Evolutionary conservation across 2,113 vertebrate genomes (phyloP).

Genomic region (Scatophagus argus): DNA sequence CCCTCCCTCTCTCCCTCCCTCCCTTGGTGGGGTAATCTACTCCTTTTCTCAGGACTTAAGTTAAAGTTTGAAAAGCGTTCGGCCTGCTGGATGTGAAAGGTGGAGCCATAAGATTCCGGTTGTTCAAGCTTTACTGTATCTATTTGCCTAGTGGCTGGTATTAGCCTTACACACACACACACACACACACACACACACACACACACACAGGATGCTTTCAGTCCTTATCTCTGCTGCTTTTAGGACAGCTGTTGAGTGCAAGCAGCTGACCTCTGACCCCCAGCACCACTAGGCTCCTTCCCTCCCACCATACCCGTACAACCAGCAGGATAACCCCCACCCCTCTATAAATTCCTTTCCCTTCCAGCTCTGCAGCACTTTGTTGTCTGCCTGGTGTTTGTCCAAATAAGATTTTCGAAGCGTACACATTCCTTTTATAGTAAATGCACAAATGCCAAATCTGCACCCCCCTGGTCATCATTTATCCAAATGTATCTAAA

Average conservation of each 20-base stretch:
- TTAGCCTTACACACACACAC: conserved; percentile 79
- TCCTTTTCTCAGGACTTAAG: conserved; percentile 47
- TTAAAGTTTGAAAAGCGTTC: conserved; percentile 53
- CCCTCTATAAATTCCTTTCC: conserved; percentile 82
- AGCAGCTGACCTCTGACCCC: conserved; percentile 88
- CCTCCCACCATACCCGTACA: conserved; percentile 69
- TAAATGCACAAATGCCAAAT: background rate
- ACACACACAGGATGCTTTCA: conserved; percentile 89
- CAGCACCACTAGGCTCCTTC: conserved; percentile 65
- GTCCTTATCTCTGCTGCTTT: conserved; percentile 88
- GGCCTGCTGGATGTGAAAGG: conserved; percentile 27
- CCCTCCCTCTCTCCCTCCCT: conserved; percentile 5
- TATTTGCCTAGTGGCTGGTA: conserved; percentile 81
- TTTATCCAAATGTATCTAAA: no score
- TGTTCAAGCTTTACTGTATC: conserved; percentile 82
- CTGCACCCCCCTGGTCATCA: background rate
- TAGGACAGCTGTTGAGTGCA: conserved; percentile 90
- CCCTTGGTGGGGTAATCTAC: conserved; percentile 55
- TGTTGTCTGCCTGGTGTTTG: conserved; percentile 70
- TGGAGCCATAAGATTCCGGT: conserved; percentile 66
- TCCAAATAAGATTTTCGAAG: conserved; percentile 49
- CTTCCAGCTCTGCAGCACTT: conserved; percentile 70
- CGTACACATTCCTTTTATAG: conserved; percentile 31
- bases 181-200: conserved; percentile 69
- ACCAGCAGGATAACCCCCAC: conserved; percentile 73